phyloP scores from a whole-genome alignment of 2,888 invertebrate genomes.

The Eupithecia inturbata region DNA sequence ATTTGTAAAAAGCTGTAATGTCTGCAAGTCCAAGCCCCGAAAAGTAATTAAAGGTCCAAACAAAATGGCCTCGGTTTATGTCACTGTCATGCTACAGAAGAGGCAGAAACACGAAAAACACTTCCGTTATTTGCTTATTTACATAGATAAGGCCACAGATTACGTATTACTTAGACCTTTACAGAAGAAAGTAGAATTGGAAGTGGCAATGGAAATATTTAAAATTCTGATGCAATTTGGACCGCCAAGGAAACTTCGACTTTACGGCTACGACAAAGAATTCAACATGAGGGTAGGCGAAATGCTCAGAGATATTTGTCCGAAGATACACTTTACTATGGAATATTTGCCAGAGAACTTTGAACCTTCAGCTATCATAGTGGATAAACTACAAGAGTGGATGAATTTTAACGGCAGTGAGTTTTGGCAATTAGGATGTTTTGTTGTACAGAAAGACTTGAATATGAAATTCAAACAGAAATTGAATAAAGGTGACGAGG shows the following conservation, averaged over 20 bases:
- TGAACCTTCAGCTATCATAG: slow-evolving; percentile 25
- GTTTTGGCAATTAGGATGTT: slow-evolving; percentile 33
- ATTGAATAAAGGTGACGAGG: neutral
- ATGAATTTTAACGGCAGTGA: slow-evolving; percentile 9
- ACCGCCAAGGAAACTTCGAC: slow-evolving; percentile 27
- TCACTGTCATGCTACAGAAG: slow-evolving; percentile 26
- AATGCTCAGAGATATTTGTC: slow-evolving; percentile 26
- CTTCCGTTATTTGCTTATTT: slow-evolving; percentile 34
- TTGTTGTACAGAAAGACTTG: slow-evolving; percentile 31
- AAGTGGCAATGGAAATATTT: slow-evolving; percentile 32
- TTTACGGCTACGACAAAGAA: slow-evolving; percentile 25
- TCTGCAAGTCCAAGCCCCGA: slow-evolving; percentile 17
- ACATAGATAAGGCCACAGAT: slow-evolving; percentile 32
- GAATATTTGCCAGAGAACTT: slow-evolving; percentile 20
- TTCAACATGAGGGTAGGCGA: slow-evolving; percentile 17
- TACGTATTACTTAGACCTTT: slow-evolving; percentile 34
- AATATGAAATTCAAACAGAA: slow-evolving; percentile 19
- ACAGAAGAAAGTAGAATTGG: slow-evolving; percentile 23
- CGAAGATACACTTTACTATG: slow-evolving; percentile 18
- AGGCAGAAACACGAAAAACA: neutral
- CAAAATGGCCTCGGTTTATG: slow-evolving; percentile 21
- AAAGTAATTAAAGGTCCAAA: neutral
- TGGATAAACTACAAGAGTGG: slow-evolving; percentile 26
- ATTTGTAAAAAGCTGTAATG: slow-evolving; percentile 27
- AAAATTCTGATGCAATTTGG: slow-evolving; percentile 35